phyloP scores from a whole-genome alignment of 2,888 invertebrate genomes.

The Ichneumoninae sp. region DNA sequence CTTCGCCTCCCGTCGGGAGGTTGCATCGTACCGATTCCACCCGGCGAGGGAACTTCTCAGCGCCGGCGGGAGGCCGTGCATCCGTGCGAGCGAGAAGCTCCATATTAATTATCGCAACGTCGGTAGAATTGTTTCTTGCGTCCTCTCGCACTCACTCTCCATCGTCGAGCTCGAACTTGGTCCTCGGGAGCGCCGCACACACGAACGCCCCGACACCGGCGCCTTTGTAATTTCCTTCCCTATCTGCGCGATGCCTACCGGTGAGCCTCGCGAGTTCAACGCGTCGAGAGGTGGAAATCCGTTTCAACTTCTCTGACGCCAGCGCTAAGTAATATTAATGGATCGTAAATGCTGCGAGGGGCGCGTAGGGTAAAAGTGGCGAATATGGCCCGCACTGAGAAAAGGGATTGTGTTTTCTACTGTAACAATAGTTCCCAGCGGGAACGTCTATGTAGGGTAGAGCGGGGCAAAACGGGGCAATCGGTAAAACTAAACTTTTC shows the following conservation, averaged over 20 bases:
- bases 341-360: conserved; percentile 71
- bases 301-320: conserved; percentile 47
- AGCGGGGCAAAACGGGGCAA: too few relatives aligned
- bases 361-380: background rate
- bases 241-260: conserved; percentile 25
- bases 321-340: conserved; percentile 76
- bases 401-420: too few relatives aligned
- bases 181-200: conserved; percentile 31
- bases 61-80: conserved; percentile 22
- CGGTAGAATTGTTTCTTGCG: conserved; percentile 62
- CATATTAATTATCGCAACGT: conserved; percentile 75
- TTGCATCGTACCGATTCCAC: conserved; percentile 21
- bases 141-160: conserved; percentile 18
- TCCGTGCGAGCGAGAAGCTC: conserved; percentile 54
- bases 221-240: conserved; percentile 42
- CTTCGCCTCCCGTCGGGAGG: conserved; percentile 1
- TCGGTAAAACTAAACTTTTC: too few relatives aligned
- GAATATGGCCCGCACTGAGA: background rate
- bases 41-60: conserved; percentile 56
- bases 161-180: conserved; percentile 26
- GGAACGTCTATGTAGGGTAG: too few relatives aligned
- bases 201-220: conserved; percentile 1
- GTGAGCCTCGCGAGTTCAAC: conserved; percentile 20
- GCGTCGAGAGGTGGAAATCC: conserved; percentile 38
- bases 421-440: too few relatives aligned